phyloP scores from a whole-genome alignment of 2,888 invertebrate genomes.

The Chromoteleia sp. region DNA sequence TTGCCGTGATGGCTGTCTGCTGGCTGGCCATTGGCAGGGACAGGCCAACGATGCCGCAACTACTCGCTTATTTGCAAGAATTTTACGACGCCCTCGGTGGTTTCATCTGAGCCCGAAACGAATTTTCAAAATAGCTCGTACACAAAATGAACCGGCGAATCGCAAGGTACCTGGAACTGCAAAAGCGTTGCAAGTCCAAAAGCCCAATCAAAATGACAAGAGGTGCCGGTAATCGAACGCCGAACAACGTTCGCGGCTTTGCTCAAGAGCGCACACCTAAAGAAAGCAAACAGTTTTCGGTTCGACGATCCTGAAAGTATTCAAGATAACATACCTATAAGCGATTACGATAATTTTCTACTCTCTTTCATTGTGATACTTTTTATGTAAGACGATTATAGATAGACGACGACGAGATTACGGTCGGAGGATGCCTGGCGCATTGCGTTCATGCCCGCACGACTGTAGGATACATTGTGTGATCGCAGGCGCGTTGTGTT shows the following conservation, averaged over 20 bases:
- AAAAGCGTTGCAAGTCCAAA: slow-evolving; percentile 8
- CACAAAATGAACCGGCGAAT: slow-evolving; percentile 17
- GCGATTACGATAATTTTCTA: slow-evolving; percentile 40
- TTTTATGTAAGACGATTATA: slow-evolving; percentile 25
- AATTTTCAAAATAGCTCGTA: slow-evolving; percentile 36
- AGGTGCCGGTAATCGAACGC: slow-evolving; percentile 17
- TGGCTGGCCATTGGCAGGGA: slow-evolving; percentile 89
- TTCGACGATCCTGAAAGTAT: slow-evolving; percentile 62
- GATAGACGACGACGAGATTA: slow-evolving; percentile 14
- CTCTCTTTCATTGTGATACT: slow-evolving; percentile 64
- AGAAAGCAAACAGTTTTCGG: slow-evolving; percentile 20
- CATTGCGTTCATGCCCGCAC: slow-evolving; percentile 28
- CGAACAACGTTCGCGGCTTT: slow-evolving; percentile 17
- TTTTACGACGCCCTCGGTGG: slow-evolving; percentile 90
- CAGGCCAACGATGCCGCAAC: slow-evolving; percentile 89
- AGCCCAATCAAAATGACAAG: slow-evolving; percentile 33
- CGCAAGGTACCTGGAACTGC: slow-evolving; percentile 3
- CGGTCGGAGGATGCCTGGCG: slow-evolving; percentile 45
- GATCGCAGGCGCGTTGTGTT: slow-evolving; percentile 45
- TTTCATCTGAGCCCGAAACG: slow-evolving; percentile 86
- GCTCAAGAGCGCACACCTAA: slow-evolving; percentile 39
- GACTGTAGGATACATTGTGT: slow-evolving; percentile 42
- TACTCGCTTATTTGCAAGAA: slow-evolving; percentile 90
- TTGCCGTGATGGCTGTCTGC: slow-evolving; percentile 91
- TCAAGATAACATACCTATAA: slow-evolving; percentile 32